Conservation (phyloP, 1,140 invertebrate species). For the Maniola jurtina region DNA sequence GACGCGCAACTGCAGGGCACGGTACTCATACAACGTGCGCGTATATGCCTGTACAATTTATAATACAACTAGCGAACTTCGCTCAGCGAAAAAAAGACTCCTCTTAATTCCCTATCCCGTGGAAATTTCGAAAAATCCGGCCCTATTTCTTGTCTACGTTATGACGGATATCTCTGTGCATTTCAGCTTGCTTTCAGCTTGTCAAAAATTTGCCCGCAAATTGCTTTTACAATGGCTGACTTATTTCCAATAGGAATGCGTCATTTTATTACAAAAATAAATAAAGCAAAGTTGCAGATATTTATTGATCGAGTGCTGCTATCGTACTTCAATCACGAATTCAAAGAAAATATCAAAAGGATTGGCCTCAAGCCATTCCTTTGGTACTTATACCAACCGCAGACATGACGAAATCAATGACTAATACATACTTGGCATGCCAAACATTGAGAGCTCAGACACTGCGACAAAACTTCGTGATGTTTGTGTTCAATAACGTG, state of each 20-base stretch:
- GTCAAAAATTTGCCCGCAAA: no score
- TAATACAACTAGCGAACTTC: no score
- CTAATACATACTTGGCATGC: conserved; percentile 26
- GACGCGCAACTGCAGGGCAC: no score
- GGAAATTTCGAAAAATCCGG: no score
- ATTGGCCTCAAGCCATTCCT: conserved; percentile 11
- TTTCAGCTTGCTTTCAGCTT: no score
- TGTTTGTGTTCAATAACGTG: neutral
- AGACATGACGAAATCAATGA: conserved; percentile 36
- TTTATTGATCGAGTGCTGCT: neutral
- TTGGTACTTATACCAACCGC: conserved; percentile 22
- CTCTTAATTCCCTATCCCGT: no score
- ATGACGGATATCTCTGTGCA: no score
- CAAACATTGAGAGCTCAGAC: neutral
- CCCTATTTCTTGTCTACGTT: no score
- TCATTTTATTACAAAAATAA: neutral
- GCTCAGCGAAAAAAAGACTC: no score
- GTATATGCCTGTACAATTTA: no score
- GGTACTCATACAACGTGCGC: no score
- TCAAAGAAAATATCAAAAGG: conserved; percentile 8
- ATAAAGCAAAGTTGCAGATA: neutral
- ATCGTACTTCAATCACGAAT: conserved; percentile 4
- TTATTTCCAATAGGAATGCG: neutral
- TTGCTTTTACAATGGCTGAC: no score
- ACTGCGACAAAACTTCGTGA: neutral